Percentiles rank a stretch among this genome's conserved stretches.
Conservation (phyloP, 1,140 invertebrate genomes). For the Tetramorium alpestre region DNA sequence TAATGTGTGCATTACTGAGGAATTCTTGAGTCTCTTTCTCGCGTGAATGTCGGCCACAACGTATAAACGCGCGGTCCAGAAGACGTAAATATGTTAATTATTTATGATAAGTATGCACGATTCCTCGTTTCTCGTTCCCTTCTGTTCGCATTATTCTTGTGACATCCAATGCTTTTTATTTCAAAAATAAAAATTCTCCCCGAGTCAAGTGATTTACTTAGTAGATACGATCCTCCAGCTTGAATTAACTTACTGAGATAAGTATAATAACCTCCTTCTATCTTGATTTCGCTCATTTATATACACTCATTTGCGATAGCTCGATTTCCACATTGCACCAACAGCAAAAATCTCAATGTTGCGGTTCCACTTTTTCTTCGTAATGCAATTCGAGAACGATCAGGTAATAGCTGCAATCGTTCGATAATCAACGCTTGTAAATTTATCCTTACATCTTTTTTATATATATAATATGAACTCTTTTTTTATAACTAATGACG, state of each 20-base stretch:
- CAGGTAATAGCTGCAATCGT: not conserved
- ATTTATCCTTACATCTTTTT: not conserved
- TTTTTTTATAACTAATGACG: not conserved
- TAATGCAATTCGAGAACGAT: not conserved
- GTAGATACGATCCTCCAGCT: not conserved
- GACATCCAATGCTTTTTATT: not conserved
- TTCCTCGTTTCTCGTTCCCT: not conserved
- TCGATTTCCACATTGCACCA: not conserved
- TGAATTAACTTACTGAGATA: not conserved
- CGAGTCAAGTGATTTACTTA: not conserved
- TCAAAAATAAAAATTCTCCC: not conserved
- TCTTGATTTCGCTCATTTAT: not conserved
- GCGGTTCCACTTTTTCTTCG: not conserved
- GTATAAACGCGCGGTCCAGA: constrained; percentile 63
- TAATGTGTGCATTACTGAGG: constrained; percentile 47
- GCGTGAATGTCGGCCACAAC: constrained; percentile 74
- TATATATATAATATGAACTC: not conserved
- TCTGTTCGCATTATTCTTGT: not conserved
- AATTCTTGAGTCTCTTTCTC: constrained; percentile 40
- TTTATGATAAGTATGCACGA: not conserved
- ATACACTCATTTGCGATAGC: not conserved
- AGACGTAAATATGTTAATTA: constrained; percentile 67
- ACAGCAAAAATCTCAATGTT: not conserved
- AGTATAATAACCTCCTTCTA: not conserved
- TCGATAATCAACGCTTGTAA: not conserved